phyloP scores from a whole-genome alignment of 2,888 invertebrate species.

The Drosophila borealis region DNA sequence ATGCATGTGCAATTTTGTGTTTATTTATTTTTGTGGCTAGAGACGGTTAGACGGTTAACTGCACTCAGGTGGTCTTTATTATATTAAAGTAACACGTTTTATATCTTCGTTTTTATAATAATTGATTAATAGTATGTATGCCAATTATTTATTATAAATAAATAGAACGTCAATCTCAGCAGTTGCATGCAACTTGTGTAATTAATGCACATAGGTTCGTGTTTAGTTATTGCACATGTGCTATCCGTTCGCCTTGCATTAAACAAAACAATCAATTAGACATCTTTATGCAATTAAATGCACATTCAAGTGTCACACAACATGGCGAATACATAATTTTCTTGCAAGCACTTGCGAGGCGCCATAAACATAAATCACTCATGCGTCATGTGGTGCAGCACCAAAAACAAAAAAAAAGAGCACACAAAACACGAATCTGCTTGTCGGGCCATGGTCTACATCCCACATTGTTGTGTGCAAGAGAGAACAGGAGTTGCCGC shows the following conservation, averaged over 20 bases:
- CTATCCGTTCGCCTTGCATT: background rate
- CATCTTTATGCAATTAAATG: conserved; percentile 65
- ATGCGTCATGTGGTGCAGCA: conserved; percentile 70
- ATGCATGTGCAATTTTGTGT: too few relatives aligned
- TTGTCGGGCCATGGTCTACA: conserved; percentile 37
- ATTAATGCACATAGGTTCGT: background rate
- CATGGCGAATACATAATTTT: conserved; percentile 60
- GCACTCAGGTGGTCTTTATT: too few relatives aligned
- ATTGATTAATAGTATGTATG: too few relatives aligned
- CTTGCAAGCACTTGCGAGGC: conserved; percentile 40
- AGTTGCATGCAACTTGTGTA: background rate
- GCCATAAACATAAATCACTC: conserved; percentile 72
- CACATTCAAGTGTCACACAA: conserved; percentile 49
- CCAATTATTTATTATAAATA: too few relatives aligned
- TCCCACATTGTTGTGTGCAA: conserved; percentile 56
- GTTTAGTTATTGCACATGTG: conserved; percentile 3
- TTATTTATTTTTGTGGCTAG: too few relatives aligned
- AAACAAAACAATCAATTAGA: conserved; percentile 52
- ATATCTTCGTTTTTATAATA: too few relatives aligned
- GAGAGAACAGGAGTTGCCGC: conserved; percentile 33
- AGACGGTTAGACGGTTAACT: too few relatives aligned
- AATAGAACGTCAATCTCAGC: too few relatives aligned
- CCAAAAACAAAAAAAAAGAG: conserved; percentile 11
- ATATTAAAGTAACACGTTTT: too few relatives aligned
- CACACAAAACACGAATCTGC: conserved; percentile 40